A percentile compares a stretch with the other conserved stretches of the same genome.
Conservation (phyloP, 2,888 invertebrate species). For the Liopterus haemorrhoidalis region DNA sequence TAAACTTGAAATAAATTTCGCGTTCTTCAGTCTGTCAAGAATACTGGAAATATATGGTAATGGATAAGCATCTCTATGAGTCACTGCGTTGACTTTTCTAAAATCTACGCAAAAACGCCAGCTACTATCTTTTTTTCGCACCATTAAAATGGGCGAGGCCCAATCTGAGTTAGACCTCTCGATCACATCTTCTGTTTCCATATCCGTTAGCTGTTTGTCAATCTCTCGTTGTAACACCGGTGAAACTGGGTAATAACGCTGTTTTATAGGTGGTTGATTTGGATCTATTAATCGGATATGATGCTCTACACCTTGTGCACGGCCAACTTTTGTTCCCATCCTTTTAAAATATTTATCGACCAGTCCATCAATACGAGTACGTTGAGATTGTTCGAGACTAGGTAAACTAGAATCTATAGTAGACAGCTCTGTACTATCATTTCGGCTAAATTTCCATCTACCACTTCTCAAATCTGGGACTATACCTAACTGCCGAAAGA, state of each 20-base stretch:
- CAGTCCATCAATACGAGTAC: too few species aligned
- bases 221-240: conserved; percentile 1
- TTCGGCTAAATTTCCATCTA: not conserved
- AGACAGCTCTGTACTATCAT: not conserved
- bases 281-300: conserved; percentile 5
- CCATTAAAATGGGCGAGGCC: not conserved
- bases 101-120: conserved; percentile 2
- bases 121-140: not conserved
- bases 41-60: conserved; percentile 5
- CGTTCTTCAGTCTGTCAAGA: not conserved
- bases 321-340: conserved; percentile 1
- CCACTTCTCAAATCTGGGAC: conserved; percentile 3
- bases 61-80: conserved; percentile 1
- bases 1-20: not conserved
- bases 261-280: not conserved
- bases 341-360: not conserved
- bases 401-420: too few species aligned
- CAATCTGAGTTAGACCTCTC: conserved; percentile 2
- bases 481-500: not conserved
- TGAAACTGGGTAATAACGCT: not conserved
- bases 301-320: not conserved
- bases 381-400: too few species aligned
- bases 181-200: conserved; percentile 3
- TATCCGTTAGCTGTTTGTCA: not conserved
- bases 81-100: too few species aligned